Base-by-base conservation (phyloP, 1,140 invertebrate species). In the Chrysomallon squamiferum region DNA sequence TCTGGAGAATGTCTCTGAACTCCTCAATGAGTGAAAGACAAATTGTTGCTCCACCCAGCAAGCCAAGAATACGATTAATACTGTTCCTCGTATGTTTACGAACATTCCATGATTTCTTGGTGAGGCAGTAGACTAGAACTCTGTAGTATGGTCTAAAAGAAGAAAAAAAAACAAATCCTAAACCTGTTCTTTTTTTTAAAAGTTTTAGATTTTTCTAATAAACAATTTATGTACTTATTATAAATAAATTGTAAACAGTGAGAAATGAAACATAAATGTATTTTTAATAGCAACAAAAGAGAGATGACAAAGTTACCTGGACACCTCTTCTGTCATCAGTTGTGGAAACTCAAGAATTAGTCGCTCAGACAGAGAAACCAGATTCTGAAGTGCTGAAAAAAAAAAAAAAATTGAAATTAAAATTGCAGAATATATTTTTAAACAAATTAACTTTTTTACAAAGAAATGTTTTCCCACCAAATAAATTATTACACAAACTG, bases 61-160 rank as follows among this genome's bases (percentile, higher is more conserved):
- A 65, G 1, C 81, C 80, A 6, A 87, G 68, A 27, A 89, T 74
- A 61, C 83, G 82, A 50, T 83, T 85, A 2, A 86, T 71, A 30
- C 79, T 66, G 5, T 74, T 35, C n/a, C 72, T 67, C 18, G 82
- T 78, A 58, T 77, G 66, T 38, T 74, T 72, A 9, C 86, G 73
- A 9, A 83, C 74, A 3, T 38, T n/a, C 62, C 72, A 75, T 9
- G 73, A 69, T 18, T 73, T 73, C 41, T 87, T 86, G 5, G 88
- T 88, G 9, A 92, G 76, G 63, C 90, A 90, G 71, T 87, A 86
- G 18, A 93, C 79, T 41, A 93, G 83, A 4, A 90, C 89, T 70
- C 87, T 87, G 69, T 90, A 88, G 30, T 93, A 75, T 6, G 87
- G 86, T 67, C 73, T 88, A 68, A 86, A 68, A 62, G 27, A 41